phyloP scores from a whole-genome alignment of 1,140 invertebrate genomes.

The Ceratosolen solmsi region DNA sequence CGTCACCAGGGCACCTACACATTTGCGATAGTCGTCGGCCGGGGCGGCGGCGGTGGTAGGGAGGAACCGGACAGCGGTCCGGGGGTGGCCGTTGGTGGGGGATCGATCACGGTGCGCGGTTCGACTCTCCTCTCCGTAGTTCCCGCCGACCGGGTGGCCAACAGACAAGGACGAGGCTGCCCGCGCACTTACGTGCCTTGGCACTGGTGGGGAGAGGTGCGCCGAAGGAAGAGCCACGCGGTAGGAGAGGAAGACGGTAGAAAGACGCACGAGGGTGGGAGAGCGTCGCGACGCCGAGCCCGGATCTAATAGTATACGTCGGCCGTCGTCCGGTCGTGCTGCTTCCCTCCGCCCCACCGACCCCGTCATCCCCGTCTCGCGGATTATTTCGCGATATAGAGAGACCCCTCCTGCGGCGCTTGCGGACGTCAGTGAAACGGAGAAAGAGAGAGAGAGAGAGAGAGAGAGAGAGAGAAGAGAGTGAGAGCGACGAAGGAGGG shows the following conservation, averaged over 20 bases:
- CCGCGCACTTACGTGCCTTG: conserved; percentile 6
- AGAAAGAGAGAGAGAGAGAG: conserved; percentile 7
- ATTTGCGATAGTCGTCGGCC: too few relatives aligned
- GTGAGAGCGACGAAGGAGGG: neutral
- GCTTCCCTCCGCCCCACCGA: conserved; percentile 1
- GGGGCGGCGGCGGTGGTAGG: neutral
- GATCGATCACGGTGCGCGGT: conserved; percentile 1
- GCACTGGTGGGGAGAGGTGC: conserved; percentile 38
- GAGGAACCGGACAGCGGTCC: too few relatives aligned
- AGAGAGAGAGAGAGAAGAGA: neutral
- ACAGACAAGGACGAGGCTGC: conserved; percentile 38
- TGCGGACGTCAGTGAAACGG: neutral
- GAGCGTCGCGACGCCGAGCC: conserved; percentile 66
- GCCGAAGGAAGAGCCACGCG: conserved; percentile 13
- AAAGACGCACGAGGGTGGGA: conserved; percentile 47
- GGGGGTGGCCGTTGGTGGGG: neutral
- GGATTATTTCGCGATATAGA: conserved; percentile 47
- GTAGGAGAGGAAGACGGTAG: conserved; percentile 32
- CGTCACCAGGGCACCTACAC: neutral
- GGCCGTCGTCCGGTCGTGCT: conserved; percentile 34
- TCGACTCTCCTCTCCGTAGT: neutral
- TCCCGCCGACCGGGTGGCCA: conserved; percentile 21
- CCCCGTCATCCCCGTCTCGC: conserved; percentile 34
- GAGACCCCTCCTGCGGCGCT: conserved; percentile 31
- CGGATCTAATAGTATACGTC: conserved; percentile 62